Percentiles rank a stretch among this genome's conserved stretches.
phyloP scores from a whole-genome alignment of 2,797 vertebrate genomes.

The Crenuchus spilurus region DNA sequence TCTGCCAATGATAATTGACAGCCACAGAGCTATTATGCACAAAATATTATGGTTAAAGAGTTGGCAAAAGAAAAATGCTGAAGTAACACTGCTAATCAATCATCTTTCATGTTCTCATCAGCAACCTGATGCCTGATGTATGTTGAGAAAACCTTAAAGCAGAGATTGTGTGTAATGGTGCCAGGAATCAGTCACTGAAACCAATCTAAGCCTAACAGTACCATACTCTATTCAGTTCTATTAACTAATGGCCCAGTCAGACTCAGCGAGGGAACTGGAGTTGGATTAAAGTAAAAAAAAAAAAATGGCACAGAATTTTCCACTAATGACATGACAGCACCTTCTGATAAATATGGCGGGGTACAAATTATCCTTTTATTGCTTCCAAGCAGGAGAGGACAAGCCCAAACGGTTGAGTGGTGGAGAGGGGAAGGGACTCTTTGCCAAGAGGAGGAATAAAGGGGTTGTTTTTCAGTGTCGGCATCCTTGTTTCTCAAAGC shows the following conservation, averaged over 20 bases:
- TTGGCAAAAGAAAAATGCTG: not conserved
- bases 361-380: conserved; percentile 77
- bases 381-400: conserved; percentile 71
- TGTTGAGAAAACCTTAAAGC: conserved; percentile 34
- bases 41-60: conserved; percentile 19
- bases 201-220: conserved; percentile 21
- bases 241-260: conserved; percentile 62
- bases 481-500: conserved; percentile 40
- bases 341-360: conserved; percentile 69
- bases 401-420: conserved; percentile 62
- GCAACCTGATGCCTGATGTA: conserved; percentile 26
- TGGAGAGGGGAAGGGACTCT: conserved; percentile 37
- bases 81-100: conserved; percentile 15
- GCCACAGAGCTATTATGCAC: not conserved
- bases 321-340: conserved; percentile 73
- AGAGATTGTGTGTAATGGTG: conserved; percentile 21
- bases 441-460: conserved; percentile 55
- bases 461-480: conserved; percentile 61
- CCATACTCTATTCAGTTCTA: conserved; percentile 61
- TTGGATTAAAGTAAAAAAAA: conserved; percentile 64
- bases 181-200: conserved; percentile 39
- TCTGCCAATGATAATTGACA: not conserved
- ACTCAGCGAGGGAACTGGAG: conserved; percentile 64
- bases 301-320: conserved; percentile 72
- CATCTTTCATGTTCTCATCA: conserved; percentile 27